A percentile compares a stretch with the other conserved stretches of the same genome.
phyloP scores from a whole-genome alignment of 2,797 vertebrate genomes.

The Onychomys arenicola region DNA sequence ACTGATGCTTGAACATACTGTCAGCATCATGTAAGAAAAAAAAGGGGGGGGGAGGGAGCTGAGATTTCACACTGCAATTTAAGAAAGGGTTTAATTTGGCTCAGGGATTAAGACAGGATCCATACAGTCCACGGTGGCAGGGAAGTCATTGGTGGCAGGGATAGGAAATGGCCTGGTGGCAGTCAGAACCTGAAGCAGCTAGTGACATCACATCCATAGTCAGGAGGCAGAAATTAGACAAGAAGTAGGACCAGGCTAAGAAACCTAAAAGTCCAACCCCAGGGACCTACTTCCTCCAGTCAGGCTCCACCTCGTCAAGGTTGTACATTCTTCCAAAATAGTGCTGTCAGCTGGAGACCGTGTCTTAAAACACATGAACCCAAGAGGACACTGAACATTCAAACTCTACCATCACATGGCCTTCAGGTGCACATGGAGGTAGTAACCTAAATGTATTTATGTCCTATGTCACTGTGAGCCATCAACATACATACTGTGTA shows the following conservation, averaged over 20 bases:
- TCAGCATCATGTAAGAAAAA: background rate
- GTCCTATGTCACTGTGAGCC: background rate
- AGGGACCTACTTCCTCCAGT: background rate
- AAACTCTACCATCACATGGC: background rate
- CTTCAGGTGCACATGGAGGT: background rate
- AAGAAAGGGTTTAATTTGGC: background rate
- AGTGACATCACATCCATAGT: background rate
- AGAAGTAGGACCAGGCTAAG: background rate
- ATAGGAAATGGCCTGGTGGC: background rate
- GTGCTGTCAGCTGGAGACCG: too few species aligned
- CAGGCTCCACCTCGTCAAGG: background rate
- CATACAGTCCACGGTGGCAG: background rate
- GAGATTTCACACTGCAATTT: background rate
- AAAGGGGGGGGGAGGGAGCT: background rate
- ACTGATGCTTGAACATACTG: background rate
- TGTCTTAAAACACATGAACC: background rate
- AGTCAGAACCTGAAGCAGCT: background rate
- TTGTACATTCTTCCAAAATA: background rate
- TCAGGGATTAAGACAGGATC: background rate
- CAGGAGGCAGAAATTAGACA: background rate
- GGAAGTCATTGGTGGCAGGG: too few species aligned
- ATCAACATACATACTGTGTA: background rate
- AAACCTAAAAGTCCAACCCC: background rate
- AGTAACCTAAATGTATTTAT: background rate
- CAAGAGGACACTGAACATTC: background rate